These are phyloP conservation scores for Notocelia uddmanniana DNA, from an alignment of 2,888 invertebrate genomes.

Conservation along the genomic window DNA sequence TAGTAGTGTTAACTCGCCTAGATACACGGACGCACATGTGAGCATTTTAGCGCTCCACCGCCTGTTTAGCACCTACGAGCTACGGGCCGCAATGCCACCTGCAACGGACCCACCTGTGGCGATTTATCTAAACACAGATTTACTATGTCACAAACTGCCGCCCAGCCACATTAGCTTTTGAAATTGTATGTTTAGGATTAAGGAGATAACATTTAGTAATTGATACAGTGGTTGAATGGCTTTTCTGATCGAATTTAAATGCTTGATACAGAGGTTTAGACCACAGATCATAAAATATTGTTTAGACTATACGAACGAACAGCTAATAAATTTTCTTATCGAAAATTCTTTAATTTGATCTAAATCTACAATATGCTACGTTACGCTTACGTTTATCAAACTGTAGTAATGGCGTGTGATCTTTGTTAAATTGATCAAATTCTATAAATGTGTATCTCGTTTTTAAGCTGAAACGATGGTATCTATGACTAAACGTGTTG, in stretches of 20 bases:
- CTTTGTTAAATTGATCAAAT: neutral
- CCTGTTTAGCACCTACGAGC: constrained; percentile 42
- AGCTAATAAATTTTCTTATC: neutral
- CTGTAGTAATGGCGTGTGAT: too few species aligned
- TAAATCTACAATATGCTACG: too few species aligned
- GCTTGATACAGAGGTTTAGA: neutral
- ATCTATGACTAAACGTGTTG: neutral
- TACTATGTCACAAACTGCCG: neutral
- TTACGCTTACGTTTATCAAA: neutral
- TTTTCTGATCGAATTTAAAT: neutral
- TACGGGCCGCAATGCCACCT: constrained; percentile 36
- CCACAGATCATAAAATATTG: too few species aligned
- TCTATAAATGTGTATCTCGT: neutral
- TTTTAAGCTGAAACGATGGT: neutral
- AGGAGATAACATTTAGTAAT: neutral
- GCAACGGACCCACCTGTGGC: constrained; percentile 33
- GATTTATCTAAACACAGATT: constrained; percentile 30
- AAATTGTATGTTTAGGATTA: neutral
- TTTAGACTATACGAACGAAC: too few species aligned
- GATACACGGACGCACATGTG: neutral
- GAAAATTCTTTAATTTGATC: neutral
- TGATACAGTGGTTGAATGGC: neutral
- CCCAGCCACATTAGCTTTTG: neutral
- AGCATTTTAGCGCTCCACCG: constrained; percentile 51
- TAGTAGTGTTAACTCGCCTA: neutral